phyloP scores from a whole-genome alignment of 2,888 invertebrate genomes.

The Drosophila rubida region DNA sequence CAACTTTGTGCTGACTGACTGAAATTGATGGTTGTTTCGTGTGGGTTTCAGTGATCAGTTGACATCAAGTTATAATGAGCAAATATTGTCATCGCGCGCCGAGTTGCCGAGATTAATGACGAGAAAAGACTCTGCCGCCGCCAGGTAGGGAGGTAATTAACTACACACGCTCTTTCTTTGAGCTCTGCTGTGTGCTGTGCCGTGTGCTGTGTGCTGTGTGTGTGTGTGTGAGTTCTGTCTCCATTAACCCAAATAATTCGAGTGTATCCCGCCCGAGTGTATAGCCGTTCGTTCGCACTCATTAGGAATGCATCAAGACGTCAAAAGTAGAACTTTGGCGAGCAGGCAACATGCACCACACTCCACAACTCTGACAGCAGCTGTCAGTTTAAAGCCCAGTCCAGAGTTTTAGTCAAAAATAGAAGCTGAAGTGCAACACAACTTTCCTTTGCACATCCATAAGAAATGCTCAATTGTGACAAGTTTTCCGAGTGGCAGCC shows the following conservation, averaged over 20 bases:
- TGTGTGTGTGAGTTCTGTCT: conserved; percentile 8
- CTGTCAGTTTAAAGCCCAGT: conserved; percentile 37
- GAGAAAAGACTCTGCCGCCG: conserved; percentile 5
- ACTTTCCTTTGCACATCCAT: conserved; percentile 17
- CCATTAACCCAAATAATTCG: conserved; percentile 37
- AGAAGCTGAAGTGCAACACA: neutral
- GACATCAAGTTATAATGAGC: conserved; percentile 47
- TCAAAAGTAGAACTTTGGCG: conserved; percentile 28
- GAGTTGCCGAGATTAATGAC: conserved; percentile 32
- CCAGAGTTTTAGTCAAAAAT: conserved; percentile 20
- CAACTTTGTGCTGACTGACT: conserved; percentile 21
- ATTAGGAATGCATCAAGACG: conserved; percentile 44
- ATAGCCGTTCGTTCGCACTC: conserved; percentile 21
- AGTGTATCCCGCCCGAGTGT: conserved; percentile 11
- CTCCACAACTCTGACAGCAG: conserved; percentile 32
- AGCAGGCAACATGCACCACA: conserved; percentile 18
- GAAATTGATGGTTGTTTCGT: conserved; percentile 30
- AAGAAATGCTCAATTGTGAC: conserved; percentile 32
- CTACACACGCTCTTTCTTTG: neutral
- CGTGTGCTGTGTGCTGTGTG: no score
- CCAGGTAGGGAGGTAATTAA: conserved; percentile 31
- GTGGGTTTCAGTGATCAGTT: conserved; percentile 27
- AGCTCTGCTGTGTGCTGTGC: no score
- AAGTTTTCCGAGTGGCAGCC: conserved; percentile 27
- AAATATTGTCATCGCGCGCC: conserved; percentile 38